These are phyloP conservation scores for Drosophila monieri DNA, from an alignment of 2,888 invertebrate species.

Conservation along the genomic window DNA sequence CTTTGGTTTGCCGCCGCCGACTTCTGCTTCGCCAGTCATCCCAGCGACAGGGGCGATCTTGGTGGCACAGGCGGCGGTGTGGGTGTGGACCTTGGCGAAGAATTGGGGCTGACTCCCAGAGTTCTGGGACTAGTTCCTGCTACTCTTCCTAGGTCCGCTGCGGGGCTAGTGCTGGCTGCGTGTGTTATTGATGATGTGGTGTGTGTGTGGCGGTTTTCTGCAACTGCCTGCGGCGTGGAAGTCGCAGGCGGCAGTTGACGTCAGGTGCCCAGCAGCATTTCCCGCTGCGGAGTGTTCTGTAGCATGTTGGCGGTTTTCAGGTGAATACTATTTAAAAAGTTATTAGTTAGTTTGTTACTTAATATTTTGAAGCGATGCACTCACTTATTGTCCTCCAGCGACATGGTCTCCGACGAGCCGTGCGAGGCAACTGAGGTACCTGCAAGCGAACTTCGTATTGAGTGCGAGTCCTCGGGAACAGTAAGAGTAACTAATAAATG, in stretches of 20 bases:
- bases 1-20: constrained; percentile 29
- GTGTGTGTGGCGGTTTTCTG: constrained; percentile 32
- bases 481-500: constrained; percentile 82
- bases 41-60: constrained; percentile 67
- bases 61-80: constrained; percentile 69
- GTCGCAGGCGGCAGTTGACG: constrained; percentile 72
- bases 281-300: constrained; percentile 81
- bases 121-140: constrained; percentile 19
- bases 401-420: constrained; percentile 83
- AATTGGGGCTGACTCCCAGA: constrained; percentile 32
- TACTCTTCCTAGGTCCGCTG: constrained; percentile 29
- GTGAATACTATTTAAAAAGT: constrained; percentile 69
- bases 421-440: constrained; percentile 84
- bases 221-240: constrained; percentile 44
- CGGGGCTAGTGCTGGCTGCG: not conserved
- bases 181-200: constrained; percentile 6
- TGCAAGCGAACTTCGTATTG: constrained; percentile 84
- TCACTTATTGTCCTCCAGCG: constrained; percentile 84
- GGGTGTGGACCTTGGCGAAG: constrained; percentile 47
- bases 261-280: constrained; percentile 80
- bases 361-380: constrained; percentile 19
- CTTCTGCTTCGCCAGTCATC: constrained; percentile 59
- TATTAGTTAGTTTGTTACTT: not conserved
- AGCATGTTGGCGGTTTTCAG: constrained; percentile 83
- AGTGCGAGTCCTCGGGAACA: constrained; percentile 83